Conservation (phyloP, 2,888 invertebrate genomes). For the Podotricha telesiphe region DNA sequence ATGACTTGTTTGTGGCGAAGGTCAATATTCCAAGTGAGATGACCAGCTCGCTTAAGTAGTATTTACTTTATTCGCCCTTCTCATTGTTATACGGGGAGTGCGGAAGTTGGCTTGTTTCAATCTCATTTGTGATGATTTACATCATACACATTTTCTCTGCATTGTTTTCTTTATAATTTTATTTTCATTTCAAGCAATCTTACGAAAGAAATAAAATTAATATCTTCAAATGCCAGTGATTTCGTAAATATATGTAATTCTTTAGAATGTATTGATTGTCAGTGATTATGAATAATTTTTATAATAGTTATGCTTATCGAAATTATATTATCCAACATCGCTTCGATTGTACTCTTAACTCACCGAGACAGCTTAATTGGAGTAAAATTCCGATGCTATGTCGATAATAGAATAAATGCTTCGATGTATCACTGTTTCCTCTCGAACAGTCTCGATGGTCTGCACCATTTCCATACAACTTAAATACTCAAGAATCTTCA, state of each 20-base stretch:
- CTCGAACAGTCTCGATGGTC: background rate
- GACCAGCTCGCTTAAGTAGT: conserved; percentile 15
- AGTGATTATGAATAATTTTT: background rate
- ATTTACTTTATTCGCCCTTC: conserved; percentile 26
- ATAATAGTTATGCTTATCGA: background rate
- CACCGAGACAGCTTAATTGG: conserved; percentile 7
- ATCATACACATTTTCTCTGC: background rate
- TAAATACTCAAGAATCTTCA: background rate
- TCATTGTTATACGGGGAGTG: conserved; percentile 27
- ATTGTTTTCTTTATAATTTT: conserved; percentile 7
- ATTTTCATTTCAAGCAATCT: background rate
- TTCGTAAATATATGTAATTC: background rate
- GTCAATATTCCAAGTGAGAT: conserved; percentile 24
- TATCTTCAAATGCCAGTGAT: background rate
- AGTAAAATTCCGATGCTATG: conserved; percentile 8
- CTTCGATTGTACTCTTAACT: background rate
- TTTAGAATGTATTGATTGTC: no score
- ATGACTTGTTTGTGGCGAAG: conserved; percentile 38
- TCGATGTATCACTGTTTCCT: conserved; percentile 12
- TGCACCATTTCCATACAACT: background rate
- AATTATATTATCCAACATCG: background rate
- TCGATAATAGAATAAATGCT: conserved; percentile 24
- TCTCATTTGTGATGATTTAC: conserved; percentile 5
- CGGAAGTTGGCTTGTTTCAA: conserved; percentile 26
- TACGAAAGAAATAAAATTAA: background rate